Evolutionary conservation across 1,140 invertebrate species (phyloP), one percentile per base, ranked within the genome.

Genomic region (Drosophila ohnishii): DNA sequence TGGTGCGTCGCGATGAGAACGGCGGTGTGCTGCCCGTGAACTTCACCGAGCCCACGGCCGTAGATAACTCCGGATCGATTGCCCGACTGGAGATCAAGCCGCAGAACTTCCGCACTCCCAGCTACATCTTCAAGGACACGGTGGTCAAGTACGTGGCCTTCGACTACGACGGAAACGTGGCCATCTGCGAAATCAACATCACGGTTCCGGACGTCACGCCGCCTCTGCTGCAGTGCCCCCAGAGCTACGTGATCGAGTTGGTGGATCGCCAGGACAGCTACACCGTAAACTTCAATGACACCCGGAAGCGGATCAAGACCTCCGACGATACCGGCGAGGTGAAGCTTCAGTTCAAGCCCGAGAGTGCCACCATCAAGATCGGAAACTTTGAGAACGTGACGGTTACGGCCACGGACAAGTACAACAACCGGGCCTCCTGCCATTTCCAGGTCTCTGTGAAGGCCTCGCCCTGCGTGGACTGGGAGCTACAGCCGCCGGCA

Each of bases 91-190:
- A 98, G 93, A 95, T 98, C 0, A 97, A 97, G 75, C 98, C 98
- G 1, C 94, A 96, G 64, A 97, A 96, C 75, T 99, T 99, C 92
- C 95, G 94, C 86, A 98, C 97, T 2, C 98, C 98, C 0, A 94
- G 96, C 76, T 95, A 95, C 78, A 94, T 99, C 25, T 98, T 99
- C 91, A 94, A 97, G 85, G 97, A 98, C 69, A 97, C 96, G 65
- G 96, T 98, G 40, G 96, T 99, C 0, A 96, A 98, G 93, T 99
- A 99, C 84, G 95, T 98, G 4, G 98, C 98, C 1, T 99, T 97
- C 86, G 98, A 99, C 93, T 97, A 97, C 85, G 98, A 99, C 91
- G 98, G 98, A 75, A 99, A 99, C 90, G 97, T 98, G 25, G 98
- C 98, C 28, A 98, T 98, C 91, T 99, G 98, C 90, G 96, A 97